Evolutionary conservation across 2,888 invertebrate species (phyloP), one percentile per base, ranked within the genome.

Genomic region (Conomelus anceps): DNA sequence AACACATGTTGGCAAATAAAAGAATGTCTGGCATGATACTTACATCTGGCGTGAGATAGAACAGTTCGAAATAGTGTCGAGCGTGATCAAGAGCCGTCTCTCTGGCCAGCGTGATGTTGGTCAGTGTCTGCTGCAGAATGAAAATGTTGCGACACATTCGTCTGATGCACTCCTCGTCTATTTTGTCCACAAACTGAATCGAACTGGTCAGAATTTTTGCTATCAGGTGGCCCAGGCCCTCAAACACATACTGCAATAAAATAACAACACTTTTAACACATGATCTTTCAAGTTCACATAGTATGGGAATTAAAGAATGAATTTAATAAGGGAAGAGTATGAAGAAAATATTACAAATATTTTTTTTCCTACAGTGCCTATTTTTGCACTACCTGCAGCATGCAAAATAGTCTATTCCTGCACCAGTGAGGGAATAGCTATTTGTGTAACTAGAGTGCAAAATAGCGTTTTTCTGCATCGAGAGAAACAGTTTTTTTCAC

Each of bases 21-120:
- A 85, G 11, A 22, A 85, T 17, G 13, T 23, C n/a, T 86, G 22
- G 84, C 22, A 89, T 11, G 86, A 88, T 85, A 92, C 93, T 94
- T 93, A 97, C 97, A 94, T 98, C 97, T 0, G 97, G 97, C 23
- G 96, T 95, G 92, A 96, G 95, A 91, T 97, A 96, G 90, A 98
- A 96, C 91, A 99, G 94, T 92, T 98, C 97, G 92, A 97, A 97
- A 94, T 98, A 99, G 91, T 96, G 96, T 92, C 97, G 95, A 0
- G 99, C 98, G 92, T 98, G 96, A 93, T 98, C 98, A 92, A 99
- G 94, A 22, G 97, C 97, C 20, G 97, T 94, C 93, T 97, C 97
- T 90, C 97, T 94, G 0, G 96, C 95, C 94, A 96, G 96, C 0
- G 97, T 97, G 89, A 98, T 97, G 92, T 96, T 96, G 84, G 97